These are phyloP conservation scores for Tenebrio molitor DNA, from an alignment of 1,140 invertebrate species.

Conservation along the genomic window DNA sequence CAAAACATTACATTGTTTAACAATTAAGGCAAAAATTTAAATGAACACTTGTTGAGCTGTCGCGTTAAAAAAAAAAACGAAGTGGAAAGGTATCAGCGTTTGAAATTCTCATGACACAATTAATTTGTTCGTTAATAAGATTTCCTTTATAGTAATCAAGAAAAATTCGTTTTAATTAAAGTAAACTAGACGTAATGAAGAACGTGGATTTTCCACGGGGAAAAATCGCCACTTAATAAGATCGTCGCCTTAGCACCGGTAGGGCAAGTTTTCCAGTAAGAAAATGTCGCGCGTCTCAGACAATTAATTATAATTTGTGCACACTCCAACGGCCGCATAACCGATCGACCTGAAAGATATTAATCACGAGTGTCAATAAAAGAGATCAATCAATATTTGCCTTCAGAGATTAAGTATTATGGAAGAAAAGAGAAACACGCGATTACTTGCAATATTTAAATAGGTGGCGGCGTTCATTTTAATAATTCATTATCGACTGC, in stretches of 20 bases:
- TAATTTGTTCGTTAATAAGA: background rate
- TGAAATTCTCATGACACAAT: background rate
- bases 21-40: conserved; percentile 16
- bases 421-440: conserved; percentile 6
- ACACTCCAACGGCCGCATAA: conserved; percentile 4
- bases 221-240: conserved; percentile 9
- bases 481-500: background rate
- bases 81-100: conserved; percentile 3
- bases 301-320: conserved; percentile 29
- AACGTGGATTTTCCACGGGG: background rate
- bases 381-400: conserved; percentile 21
- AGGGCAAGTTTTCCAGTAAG: background rate
- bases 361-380: conserved; percentile 34
- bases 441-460: conserved; percentile 9
- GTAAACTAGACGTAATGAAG: background rate
- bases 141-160: background rate
- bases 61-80: background rate
- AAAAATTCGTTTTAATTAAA: conserved; percentile 8
- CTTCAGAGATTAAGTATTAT: background rate
- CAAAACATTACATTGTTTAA: background rate
- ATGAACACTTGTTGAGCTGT: conserved; percentile 26
- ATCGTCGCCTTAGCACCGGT: background rate
- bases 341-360: conserved; percentile 17
- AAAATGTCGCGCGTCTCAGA: background rate
- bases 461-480: background rate